A percentile compares a stretch with the other conserved stretches of the same genome.
phyloP scores from a whole-genome alignment of 2,888 invertebrate species.

The Synanthedon tipuliformis region DNA sequence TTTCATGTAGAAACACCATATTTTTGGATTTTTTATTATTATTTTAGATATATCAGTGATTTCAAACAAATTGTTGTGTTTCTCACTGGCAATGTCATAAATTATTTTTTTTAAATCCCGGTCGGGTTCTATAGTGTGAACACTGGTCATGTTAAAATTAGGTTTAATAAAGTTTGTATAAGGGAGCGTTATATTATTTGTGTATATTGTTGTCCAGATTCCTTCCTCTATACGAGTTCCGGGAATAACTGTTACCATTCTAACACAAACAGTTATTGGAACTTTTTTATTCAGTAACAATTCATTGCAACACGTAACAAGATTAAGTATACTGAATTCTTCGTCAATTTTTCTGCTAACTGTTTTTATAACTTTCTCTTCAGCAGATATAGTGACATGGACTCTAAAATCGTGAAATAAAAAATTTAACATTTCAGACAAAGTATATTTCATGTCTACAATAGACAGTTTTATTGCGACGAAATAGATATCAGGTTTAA shows the following conservation, averaged over 20 bases:
- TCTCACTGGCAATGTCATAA: conserved; percentile 13
- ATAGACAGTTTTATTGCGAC: conserved; percentile 29
- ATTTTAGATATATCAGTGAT: conserved; percentile 16
- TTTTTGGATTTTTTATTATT: conserved; percentile 3
- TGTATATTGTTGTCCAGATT: conserved; percentile 36
- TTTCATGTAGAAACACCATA: conserved; percentile 32
- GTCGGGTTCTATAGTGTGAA: conserved; percentile 13
- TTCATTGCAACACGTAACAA: conserved; percentile 29
- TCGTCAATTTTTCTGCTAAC: conserved; percentile 30
- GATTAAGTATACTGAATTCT: conserved; percentile 23
- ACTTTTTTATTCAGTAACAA: conserved; percentile 13
- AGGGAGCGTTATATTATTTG: conserved; percentile 23
- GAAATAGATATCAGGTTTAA: conserved; percentile 20
- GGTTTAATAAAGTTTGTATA: conserved; percentile 43
- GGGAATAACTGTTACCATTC: conserved; percentile 37
- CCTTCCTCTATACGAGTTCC: conserved; percentile 25
- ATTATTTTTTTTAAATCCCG: conserved; percentile 25
- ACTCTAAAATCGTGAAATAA: conserved; percentile 29
- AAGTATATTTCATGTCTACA: conserved; percentile 19
- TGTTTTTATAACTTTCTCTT: conserved; percentile 28
- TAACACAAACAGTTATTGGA: conserved; percentile 25
- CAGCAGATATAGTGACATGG: conserved; percentile 30
- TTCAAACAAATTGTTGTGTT: conserved; percentile 26
- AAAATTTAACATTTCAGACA: conserved; percentile 24
- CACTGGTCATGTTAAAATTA: conserved; percentile 2